Percentiles rank a stretch among this genome's conserved stretches.
These are phyloP conservation scores for Ectemnius cavifrons DNA, from an alignment of 2,888 invertebrate genomes.

Conservation along the genomic window DNA sequence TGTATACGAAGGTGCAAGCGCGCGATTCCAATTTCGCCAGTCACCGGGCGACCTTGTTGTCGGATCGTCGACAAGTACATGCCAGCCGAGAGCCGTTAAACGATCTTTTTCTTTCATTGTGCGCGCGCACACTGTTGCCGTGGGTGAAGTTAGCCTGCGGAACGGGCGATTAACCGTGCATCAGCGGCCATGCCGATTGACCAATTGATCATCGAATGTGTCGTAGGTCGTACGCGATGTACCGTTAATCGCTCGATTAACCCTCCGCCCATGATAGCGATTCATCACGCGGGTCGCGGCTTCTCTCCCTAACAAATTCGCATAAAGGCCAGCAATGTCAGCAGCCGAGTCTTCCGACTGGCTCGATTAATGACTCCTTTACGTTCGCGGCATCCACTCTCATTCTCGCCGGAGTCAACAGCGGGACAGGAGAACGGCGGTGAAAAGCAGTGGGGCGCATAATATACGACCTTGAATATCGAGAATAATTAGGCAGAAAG, in stretches of 20 bases:
- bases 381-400: no score
- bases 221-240: constrained; percentile 32
- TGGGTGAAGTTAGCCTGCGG: constrained; percentile 52
- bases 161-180: constrained; percentile 37
- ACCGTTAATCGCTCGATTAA: constrained; percentile 49
- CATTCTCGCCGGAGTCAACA: neutral
- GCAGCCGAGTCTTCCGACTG: no score
- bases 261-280: constrained; percentile 7
- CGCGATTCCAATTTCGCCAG: constrained; percentile 47
- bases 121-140: constrained; percentile 17
- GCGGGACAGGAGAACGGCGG: neutral
- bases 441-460: neutral
- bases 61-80: constrained; percentile 31
- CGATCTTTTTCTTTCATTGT: constrained; percentile 44
- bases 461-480: constrained; percentile 4
- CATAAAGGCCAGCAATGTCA: no score
- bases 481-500: constrained; percentile 46
- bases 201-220: constrained; percentile 51
- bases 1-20: constrained; percentile 11
- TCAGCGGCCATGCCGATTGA: constrained; percentile 20
- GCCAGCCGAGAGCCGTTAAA: constrained; percentile 46
- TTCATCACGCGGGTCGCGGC: neutral
- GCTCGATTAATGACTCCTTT: no score
- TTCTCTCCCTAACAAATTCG: no score
- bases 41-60: constrained; percentile 47